Evolutionary conservation across 1,140 invertebrate genomes (phyloP).

Genomic region (Branchinecta lindahli): DNA sequence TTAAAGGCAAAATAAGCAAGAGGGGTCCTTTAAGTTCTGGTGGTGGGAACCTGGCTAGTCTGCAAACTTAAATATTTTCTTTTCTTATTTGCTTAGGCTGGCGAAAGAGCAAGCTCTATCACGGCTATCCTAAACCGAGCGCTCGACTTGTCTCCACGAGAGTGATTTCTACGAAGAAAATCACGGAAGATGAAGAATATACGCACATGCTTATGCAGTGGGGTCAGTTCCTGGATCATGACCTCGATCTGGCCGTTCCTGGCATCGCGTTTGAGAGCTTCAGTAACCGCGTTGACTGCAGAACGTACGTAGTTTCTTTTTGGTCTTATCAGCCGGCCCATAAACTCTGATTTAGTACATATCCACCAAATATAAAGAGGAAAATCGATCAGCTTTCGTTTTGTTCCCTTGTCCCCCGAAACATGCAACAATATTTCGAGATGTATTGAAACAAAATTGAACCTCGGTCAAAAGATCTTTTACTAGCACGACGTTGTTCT

Average conservation of each 20-base stretch:
- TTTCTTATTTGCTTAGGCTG: conserved; percentile 45
- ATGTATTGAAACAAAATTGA: no score
- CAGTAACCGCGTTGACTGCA: conserved; percentile 79
- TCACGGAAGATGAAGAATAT: conserved; percentile 58
- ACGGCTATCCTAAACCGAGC: conserved; percentile 67
- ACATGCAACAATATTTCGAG: not conserved
- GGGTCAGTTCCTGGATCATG: conserved; percentile 97
- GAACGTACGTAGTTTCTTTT: conserved; percentile 37
- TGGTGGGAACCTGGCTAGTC: no score
- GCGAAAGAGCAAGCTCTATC: conserved; percentile 59
- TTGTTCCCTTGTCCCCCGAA: no score
- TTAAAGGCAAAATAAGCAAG: no score
- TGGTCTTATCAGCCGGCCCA: conserved; percentile 10
- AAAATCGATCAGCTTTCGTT: no score
- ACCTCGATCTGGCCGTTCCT: conserved; percentile 82
- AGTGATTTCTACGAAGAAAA: conserved; percentile 64
- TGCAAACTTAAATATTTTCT: no score
- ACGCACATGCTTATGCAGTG: conserved; percentile 99
- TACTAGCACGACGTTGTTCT: no score
- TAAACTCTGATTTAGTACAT: not conserved
- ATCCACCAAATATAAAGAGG: no score
- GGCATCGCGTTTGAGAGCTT: conserved; percentile 84
- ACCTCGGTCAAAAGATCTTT: no score
- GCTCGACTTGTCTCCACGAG: conserved; percentile 71
- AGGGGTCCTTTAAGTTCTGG: no score